A percentile compares a stretch with the other conserved stretches of the same genome.
Conservation (phyloP, 2,888 invertebrate species). For the Torymus aiolomorphi region DNA sequence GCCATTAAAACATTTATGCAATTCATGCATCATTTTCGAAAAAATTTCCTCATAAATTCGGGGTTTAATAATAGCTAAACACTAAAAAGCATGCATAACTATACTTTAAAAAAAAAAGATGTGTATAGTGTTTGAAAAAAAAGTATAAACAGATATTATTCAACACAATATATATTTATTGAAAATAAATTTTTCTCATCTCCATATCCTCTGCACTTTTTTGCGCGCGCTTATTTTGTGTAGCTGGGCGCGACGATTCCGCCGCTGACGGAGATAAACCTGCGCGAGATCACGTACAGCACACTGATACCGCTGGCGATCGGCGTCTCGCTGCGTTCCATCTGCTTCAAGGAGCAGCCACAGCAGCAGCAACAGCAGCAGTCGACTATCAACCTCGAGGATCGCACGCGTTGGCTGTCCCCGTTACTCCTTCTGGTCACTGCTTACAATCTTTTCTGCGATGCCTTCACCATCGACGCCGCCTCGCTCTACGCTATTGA, state of each 20-base stretch:
- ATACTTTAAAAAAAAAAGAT: background rate
- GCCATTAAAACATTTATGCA: no score
- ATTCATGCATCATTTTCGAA: no score
- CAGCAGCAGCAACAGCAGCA: background rate
- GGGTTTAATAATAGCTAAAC: background rate
- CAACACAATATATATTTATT: conserved; percentile 45
- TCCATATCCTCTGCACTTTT: conserved; percentile 25
- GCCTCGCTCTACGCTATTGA: conserved; percentile 71
- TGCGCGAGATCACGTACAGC: conserved; percentile 70
- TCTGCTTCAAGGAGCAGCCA: conserved; percentile 39
- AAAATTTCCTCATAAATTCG: background rate
- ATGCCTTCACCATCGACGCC: conserved; percentile 71
- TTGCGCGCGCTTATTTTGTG: conserved; percentile 32
- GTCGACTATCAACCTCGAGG: conserved; percentile 19
- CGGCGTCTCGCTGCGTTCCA: conserved; percentile 64
- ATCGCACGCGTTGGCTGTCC: conserved; percentile 69
- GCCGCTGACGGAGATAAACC: conserved; percentile 70
- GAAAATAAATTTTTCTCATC: conserved; percentile 48
- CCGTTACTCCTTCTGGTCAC: conserved; percentile 68
- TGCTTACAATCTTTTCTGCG: conserved; percentile 73
- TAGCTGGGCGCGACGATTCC: conserved; percentile 71
- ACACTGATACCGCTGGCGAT: conserved; percentile 70
- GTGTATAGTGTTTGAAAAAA: conserved; percentile 17
- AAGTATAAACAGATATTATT: conserved; percentile 18
- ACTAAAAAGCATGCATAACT: background rate